Percentiles rank a stretch among this genome's conserved stretches.
These are phyloP conservation scores for Elymnias hypermnestra DNA, from an alignment of 1,140 invertebrate species.

Conservation along the genomic window DNA sequence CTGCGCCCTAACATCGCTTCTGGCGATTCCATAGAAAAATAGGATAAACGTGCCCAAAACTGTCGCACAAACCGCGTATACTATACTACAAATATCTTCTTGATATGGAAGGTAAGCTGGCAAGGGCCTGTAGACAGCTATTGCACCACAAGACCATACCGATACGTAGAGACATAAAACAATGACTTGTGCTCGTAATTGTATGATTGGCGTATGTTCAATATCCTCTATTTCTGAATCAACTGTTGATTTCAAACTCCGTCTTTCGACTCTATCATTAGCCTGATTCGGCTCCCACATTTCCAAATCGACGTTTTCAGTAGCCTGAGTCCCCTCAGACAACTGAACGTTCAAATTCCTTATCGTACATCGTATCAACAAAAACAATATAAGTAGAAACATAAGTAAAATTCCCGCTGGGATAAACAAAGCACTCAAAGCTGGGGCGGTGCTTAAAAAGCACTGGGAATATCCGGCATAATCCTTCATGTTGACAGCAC, in stretches of 20 bases:
- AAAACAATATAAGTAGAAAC: slow-evolving; percentile 84
- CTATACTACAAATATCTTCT: slow-evolving; percentile 86
- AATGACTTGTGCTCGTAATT: slow-evolving; percentile 87
- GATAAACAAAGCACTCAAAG: slow-evolving; percentile 87
- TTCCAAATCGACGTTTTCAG: slow-evolving; percentile 88
- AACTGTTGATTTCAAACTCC: slow-evolving; percentile 81
- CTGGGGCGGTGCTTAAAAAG: slow-evolving; percentile 87
- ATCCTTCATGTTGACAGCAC: slow-evolving; percentile 90
- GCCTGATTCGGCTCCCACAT: slow-evolving; percentile 81
- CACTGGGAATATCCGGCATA: slow-evolving; percentile 90
- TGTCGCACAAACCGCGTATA: slow-evolving; percentile 84
- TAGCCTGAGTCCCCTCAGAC: slow-evolving; percentile 87
- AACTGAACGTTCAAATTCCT: slow-evolving; percentile 83
- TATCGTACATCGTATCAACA: slow-evolving; percentile 86
- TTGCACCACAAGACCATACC: slow-evolving; percentile 84
- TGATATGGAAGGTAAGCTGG: slow-evolving; percentile 79
- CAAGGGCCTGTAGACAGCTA: slow-evolving; percentile 81
- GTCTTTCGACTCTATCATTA: slow-evolving; percentile 68
- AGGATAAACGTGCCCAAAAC: slow-evolving; percentile 89
- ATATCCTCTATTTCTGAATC: slow-evolving; percentile 87
- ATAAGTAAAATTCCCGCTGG: slow-evolving; percentile 85
- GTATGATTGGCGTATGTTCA: slow-evolving; percentile 87
- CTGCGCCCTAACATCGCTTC: slow-evolving; percentile 87
- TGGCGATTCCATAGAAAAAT: slow-evolving; percentile 89
- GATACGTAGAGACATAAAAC: slow-evolving; percentile 86